Evolutionary conservation across 2,113 vertebrate genomes (phyloP).

Genomic region (Aphyosemion australe): DNA sequence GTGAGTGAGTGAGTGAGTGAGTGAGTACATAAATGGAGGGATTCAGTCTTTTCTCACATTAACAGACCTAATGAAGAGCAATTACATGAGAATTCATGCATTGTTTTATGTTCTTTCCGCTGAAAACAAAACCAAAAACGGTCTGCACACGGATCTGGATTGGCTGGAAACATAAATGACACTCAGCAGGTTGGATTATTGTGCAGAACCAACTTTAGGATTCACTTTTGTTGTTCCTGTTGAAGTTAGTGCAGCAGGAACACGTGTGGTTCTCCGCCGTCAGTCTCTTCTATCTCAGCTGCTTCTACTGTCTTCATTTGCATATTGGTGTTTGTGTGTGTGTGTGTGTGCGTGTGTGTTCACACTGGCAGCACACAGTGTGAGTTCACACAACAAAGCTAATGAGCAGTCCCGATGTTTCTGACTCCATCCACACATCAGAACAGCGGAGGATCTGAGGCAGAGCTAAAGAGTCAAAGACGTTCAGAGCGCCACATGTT

Average conservation of each 20-base stretch:
- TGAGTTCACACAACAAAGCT: conserved; percentile 33
- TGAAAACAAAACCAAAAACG: no score
- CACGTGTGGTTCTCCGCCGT: no score
- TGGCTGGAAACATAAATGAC: no score
- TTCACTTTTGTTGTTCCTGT: not conserved
- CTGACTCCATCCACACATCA: not conserved
- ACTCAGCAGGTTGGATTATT: no score
- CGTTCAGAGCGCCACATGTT: no score
- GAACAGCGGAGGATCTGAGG: not conserved
- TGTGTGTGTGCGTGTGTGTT: conserved; percentile 1
- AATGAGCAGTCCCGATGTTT: conserved; percentile 36
- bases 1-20: no score
- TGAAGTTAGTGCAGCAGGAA: not conserved
- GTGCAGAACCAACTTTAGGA: not conserved
- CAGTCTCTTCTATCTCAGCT: conserved; percentile 20
- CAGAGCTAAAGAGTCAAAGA: not conserved
- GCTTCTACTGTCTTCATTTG: conserved; percentile 3
- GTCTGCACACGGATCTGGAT: no score
- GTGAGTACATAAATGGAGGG: no score
- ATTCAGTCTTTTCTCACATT: no score
- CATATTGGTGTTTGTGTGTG: not conserved
- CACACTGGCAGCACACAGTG: conserved; percentile 5
- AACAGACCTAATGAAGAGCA: no score
- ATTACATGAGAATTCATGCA: conserved; percentile 41
- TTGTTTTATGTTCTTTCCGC: conserved; percentile 32